phyloP scores from a whole-genome alignment of 2,113 vertebrate genomes.

The Garra rufa region DNA sequence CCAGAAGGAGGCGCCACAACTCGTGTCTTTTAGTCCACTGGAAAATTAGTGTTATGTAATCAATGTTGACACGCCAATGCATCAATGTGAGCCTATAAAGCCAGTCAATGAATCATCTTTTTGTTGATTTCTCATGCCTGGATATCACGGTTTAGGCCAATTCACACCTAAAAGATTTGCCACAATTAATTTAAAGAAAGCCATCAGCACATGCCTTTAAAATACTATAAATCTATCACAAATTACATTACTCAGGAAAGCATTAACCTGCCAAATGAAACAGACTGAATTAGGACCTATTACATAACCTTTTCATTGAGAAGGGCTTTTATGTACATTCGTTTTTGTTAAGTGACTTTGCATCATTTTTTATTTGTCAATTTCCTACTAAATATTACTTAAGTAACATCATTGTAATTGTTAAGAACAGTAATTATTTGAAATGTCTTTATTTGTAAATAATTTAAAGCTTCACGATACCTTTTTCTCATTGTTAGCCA shows the following conservation, averaged over 20 bases:
- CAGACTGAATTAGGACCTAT: background rate
- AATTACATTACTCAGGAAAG: background rate
- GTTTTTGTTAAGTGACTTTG: background rate
- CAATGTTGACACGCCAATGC: background rate
- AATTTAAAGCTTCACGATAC: conserved; percentile 64
- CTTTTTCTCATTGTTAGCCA: conserved; percentile 88
- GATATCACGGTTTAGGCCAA: background rate
- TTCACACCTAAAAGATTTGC: background rate
- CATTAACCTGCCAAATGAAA: background rate
- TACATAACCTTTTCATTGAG: background rate
- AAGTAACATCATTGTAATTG: too few relatives aligned
- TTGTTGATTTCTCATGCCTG: background rate
- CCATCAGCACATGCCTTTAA: background rate
- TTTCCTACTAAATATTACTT: too few relatives aligned
- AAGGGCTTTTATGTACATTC: background rate
- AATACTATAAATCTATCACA: background rate
- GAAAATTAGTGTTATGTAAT: background rate
- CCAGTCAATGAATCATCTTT: conserved; percentile 1
- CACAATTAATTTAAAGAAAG: background rate
- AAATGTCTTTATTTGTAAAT: too few relatives aligned
- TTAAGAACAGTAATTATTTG: too few relatives aligned
- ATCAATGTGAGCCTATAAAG: background rate
- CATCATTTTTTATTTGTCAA: background rate
- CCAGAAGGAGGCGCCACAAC: background rate
- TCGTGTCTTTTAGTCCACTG: background rate